These are phyloP conservation scores for Leptinotarsa peninsularis DNA, from an alignment of 2,888 invertebrate genomes.

Conservation along the genomic window DNA sequence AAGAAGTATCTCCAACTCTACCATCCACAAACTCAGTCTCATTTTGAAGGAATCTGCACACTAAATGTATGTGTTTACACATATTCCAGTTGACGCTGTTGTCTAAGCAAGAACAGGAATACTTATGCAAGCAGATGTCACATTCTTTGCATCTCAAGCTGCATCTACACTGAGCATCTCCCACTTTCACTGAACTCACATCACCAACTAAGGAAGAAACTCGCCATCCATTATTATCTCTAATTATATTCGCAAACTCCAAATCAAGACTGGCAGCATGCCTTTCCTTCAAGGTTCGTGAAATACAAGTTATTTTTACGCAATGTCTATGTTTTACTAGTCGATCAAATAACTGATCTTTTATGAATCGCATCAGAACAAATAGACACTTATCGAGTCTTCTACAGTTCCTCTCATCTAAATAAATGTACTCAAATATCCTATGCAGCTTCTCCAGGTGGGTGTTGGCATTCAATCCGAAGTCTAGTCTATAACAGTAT, in stretches of 20 bases:
- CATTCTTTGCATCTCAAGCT: slow-evolving; percentile 23
- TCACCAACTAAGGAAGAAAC: not conserved
- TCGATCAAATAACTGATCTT: slow-evolving; percentile 19
- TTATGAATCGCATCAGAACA: slow-evolving; percentile 21
- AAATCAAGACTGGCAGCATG: not conserved
- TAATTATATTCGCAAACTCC: not conserved
- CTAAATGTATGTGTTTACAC: slow-evolving; percentile 29
- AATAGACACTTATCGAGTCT: slow-evolving; percentile 27
- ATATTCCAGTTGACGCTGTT: slow-evolving; percentile 28
- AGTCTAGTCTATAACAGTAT: slow-evolving; percentile 23
- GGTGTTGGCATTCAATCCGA: slow-evolving; percentile 28
- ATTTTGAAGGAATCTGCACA: slow-evolving; percentile 18
- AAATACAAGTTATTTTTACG: not conserved
- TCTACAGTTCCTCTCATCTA: slow-evolving; percentile 21
- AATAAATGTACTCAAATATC: slow-evolving; percentile 32
- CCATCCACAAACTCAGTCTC: not conserved
- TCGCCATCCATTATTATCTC: not conserved
- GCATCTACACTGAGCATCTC: slow-evolving; percentile 3
- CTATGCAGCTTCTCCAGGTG: slow-evolving; percentile 34
- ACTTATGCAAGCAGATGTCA: slow-evolving; percentile 19
- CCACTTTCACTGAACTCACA: not conserved
- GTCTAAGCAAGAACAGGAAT: slow-evolving; percentile 26
- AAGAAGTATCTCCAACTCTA: not conserved
- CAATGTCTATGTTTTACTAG: slow-evolving; percentile 11
- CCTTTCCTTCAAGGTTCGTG: not conserved